Base-by-base conservation (phyloP, 2,888 invertebrate species). In the Schizaphis graminum region DNA sequence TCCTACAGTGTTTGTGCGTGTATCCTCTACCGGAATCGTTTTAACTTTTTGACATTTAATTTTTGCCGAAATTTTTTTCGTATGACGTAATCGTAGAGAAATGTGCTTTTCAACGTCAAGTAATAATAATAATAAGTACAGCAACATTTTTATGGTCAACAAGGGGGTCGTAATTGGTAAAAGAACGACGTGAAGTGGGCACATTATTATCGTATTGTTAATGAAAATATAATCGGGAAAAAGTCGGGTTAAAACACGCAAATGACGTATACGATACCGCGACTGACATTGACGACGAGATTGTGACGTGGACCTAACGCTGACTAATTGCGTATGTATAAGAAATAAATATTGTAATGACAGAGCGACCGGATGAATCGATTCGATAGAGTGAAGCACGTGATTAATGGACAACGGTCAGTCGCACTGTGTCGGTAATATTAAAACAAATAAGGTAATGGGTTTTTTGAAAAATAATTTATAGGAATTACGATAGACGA, bases 21-120 rank as follows among this genome's bases (percentile, higher is more conserved):
- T 21, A 24, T 77, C 35, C 7, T 2, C 67, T 1, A 8, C 16
- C n/a, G 44, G 8, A 89, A 61, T 44, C 61, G 28, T 61, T 44
- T 28, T 26, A 44, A 44, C 57, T 89, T 44, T 41, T 89, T 89
- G 61, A 61, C 44, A 28, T 89, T 89, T 89, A 57, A 57, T 89
- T 89, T 57, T 57, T 89, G 16, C 8, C 57, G 3, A 44, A 44
- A 35, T 28, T 77, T 35, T 77, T 35, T 44, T 44, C 3, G 28
- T 44, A 44, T 47, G 28, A n/a, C 16, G 21, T 89, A 89, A 61
- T 57, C 3, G 61, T 3, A 21, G 5, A 28, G 61, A 89, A 53
- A 77, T 77, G 35, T 21, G 77, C 21, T 77, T 77, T 77, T 21
- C 77, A 7, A 35, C 8, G 35, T 77, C 35, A 77, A 77, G 8